phyloP scores from a whole-genome alignment of 2,113 vertebrate species.

The Choloepus hoffmanni region DNA sequence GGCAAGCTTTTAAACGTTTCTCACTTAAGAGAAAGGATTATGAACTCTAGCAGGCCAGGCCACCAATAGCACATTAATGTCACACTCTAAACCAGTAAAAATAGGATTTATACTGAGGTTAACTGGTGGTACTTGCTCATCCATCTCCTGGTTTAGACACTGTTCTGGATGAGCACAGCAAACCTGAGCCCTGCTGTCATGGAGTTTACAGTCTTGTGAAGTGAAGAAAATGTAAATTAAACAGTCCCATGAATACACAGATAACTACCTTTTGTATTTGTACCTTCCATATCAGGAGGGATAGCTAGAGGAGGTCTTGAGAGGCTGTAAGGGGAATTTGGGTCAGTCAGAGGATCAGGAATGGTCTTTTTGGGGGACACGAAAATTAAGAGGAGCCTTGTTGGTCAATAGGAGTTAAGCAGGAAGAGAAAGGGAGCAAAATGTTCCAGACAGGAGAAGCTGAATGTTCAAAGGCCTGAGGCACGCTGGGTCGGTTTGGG shows the following conservation, averaged over 20 bases:
- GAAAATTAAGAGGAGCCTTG: neutral
- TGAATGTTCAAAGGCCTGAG: neutral
- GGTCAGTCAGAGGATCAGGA: too few species aligned
- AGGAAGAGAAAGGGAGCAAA: neutral
- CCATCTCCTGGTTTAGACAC: neutral
- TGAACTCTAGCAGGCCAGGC: neutral
- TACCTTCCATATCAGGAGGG: neutral
- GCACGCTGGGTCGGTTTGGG: neutral
- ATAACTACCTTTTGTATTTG: too few species aligned
- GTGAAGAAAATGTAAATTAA: neutral
- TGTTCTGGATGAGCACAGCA: neutral
- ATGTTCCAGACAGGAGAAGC: too few species aligned
- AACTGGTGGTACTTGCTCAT: too few species aligned
- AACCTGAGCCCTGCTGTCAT: too few species aligned
- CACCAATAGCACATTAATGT: neutral
- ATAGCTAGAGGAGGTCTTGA: neutral
- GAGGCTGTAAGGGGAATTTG: neutral
- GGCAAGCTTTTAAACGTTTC: conserved; percentile 10
- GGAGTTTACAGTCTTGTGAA: neutral
- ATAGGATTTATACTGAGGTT: neutral
- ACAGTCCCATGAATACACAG: too few species aligned
- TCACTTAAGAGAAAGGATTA: neutral
- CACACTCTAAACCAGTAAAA: neutral
- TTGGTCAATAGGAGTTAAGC: neutral
- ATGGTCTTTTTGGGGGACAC: neutral